Base-by-base conservation (phyloP, 2,888 invertebrate genomes). In the Nemurella pictetii region DNA sequence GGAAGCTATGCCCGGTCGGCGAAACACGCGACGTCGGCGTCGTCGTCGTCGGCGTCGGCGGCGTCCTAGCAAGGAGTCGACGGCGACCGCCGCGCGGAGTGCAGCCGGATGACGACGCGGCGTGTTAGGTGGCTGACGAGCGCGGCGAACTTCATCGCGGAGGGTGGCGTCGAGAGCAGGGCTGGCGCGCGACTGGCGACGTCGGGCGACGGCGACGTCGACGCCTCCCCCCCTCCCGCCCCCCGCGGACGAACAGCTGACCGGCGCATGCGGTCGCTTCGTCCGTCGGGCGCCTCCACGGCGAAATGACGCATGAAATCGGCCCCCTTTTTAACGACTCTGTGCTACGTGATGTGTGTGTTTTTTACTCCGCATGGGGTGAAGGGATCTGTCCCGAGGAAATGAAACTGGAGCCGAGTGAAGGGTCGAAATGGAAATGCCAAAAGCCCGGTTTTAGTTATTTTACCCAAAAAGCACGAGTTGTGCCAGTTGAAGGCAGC, bases 11-110 rank as follows among this genome's bases (percentile, higher is more conserved):
- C 73, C 32, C 78, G 30, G 5, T 84, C n/a, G n/a, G 55, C 55
- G 15, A 55, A 55, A 55, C 55, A 55, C 55, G 55, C 55, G 55
- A 55, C 55, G 55, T 2, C 55, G 55, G 9, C 32, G 32, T 3
- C 32, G 32, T 5, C 32, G 32, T 5, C 32, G 74, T n/a, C 83
- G 77, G 77, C 20, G 77, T 20, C 28, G 77, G n/a, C 75, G 26
- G 29, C 78, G 78, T 55, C 20, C 55, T 55, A 55, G 55, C 55
- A 55, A 20, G 55, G 55, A 12, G 55, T 55, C 55, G 55, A 81
- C 85, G 35, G 30, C 74, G 77, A 20, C 30, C 80, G 77, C 78
- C 75, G 72, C 30, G 85, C 20, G 55, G 85, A 25, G 29, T 78
- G 81, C 26, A 29, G 85, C 73, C 15, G 9, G 36, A 5, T 25